Evolutionary conservation across 2,888 invertebrate genomes (phyloP).

Genomic region (Pandemis cinnamomeana): DNA sequence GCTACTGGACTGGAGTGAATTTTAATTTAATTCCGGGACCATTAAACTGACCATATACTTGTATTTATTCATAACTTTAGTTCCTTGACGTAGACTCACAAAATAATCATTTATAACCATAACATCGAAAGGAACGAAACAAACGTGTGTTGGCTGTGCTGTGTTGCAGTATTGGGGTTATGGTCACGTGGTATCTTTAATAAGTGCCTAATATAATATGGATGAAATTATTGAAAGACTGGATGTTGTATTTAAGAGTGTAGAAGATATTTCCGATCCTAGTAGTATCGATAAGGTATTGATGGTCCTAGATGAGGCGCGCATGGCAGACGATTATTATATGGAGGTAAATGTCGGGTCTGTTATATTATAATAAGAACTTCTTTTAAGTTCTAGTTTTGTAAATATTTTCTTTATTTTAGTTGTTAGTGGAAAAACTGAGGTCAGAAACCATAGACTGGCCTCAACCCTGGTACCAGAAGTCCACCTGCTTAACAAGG

Average conservation of each 20-base stretch:
- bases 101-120: neutral
- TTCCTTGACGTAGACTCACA: too few species aligned
- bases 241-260: conserved; percentile 22
- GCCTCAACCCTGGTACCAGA: conserved; percentile 45
- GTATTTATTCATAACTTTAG: neutral
- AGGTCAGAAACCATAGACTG: conserved; percentile 34
- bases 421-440: conserved; percentile 34
- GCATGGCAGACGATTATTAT: conserved; percentile 35
- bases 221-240: conserved; percentile 11
- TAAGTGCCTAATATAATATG: neutral
- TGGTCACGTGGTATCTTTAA: neutral
- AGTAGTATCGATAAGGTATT: conserved; percentile 35
- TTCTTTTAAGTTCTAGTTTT: neutral
- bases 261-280: conserved; percentile 36
- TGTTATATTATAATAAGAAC: too few species aligned
- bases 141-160: neutral
- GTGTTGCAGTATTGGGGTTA: neutral
- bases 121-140: neutral
- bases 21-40: too few species aligned
- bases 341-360: conserved; percentile 32
- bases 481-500: conserved; percentile 33
- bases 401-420: conserved; percentile 5
- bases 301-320: conserved; percentile 26
- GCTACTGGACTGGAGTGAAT: too few species aligned
- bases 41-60: too few species aligned